These are phyloP conservation scores for Trochalopteron elliotii DNA, from an alignment of 2,113 vertebrate genomes.

Conservation along the genomic window DNA sequence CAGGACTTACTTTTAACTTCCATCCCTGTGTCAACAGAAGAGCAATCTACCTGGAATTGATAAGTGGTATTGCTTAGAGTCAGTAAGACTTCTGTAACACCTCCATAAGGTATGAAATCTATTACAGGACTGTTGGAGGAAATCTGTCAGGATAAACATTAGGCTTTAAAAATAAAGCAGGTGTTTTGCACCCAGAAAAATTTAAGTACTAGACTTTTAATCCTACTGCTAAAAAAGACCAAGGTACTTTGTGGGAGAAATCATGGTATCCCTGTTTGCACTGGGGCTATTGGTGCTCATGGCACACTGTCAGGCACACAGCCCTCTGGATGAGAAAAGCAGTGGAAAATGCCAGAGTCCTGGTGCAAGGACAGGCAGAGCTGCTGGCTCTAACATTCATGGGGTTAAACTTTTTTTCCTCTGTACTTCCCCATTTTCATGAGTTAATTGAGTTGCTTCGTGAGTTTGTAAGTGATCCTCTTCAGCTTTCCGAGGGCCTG, in stretches of 20 bases:
- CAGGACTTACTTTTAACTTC: conserved; percentile 1
- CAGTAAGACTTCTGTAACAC: neutral
- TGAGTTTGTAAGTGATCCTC: neutral
- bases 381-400: neutral
- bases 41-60: neutral
- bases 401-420: neutral
- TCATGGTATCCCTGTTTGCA: neutral
- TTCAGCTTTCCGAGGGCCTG: rapidly evolving
- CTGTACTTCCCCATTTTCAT: neutral
- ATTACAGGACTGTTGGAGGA: neutral
- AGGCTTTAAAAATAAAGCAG: neutral
- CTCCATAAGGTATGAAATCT: neutral
- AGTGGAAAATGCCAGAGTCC: neutral
- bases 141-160: neutral
- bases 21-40: neutral
- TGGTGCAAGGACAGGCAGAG: neutral
- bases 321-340: neutral
- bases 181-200: neutral
- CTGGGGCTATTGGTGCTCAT: neutral
- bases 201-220: neutral
- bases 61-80: neutral
- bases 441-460: neutral
- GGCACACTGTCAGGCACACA: neutral
- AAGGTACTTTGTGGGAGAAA: neutral
- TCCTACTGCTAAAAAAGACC: neutral